A percentile compares a stretch with the other conserved stretches of the same genome.
Conservation (phyloP, 2,797 vertebrate genomes). For the Gymnothorax reevesii region DNA sequence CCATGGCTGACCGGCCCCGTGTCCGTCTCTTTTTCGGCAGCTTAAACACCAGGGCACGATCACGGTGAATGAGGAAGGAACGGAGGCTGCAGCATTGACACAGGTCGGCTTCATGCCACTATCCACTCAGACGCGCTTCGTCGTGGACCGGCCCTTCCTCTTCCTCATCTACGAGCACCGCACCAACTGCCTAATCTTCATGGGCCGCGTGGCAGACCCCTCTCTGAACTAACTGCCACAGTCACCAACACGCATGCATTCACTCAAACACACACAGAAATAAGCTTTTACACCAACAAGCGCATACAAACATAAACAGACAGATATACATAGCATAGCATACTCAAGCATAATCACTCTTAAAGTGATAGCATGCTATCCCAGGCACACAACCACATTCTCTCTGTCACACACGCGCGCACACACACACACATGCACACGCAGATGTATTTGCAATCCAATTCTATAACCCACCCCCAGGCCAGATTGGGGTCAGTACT, state of each 20-base stretch:
- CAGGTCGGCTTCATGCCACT: conserved; percentile 93
- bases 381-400: neutral
- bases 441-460: neutral
- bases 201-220: conserved; percentile 89
- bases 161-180: conserved; percentile 95
- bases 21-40: conserved; percentile 62
- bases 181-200: conserved; percentile 91
- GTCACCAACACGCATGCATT: too few species aligned
- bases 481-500: conserved; percentile 30
- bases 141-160: conserved; percentile 87
- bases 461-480: neutral
- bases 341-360: neutral
- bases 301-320: neutral
- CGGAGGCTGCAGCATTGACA: conserved; percentile 87
- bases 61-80: conserved; percentile 96
- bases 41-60: conserved; percentile 94
- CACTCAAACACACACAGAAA: neutral
- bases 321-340: neutral
- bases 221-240: conserved; percentile 64
- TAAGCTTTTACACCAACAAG: too few species aligned
- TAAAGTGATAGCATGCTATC: neutral
- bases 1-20: too few species aligned
- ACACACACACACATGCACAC: neutral
- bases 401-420: neutral
- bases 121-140: conserved; percentile 88